Base-by-base conservation (phyloP, 1,140 invertebrate genomes). In the Copidosoma floridanum region DNA sequence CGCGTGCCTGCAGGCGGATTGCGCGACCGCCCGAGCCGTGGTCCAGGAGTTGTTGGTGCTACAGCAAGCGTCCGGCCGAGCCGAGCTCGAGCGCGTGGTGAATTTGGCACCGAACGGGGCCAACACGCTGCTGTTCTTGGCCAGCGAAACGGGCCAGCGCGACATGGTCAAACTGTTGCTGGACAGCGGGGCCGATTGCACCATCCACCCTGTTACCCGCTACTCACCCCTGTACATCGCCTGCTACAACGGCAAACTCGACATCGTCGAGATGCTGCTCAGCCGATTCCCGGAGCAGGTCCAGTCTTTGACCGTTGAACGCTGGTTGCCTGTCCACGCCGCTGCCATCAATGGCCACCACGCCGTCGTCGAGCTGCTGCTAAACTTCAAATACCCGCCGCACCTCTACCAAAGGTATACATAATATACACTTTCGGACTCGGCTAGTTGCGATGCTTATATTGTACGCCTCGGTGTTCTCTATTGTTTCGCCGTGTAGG, bases 141-240 rank as follows among this genome's bases (percentile, higher is more conserved):
- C 92, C 16, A 89, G 89, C 71, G 92, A 95, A 78, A 84, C 87
- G 59, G 94, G 94, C 1, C 86, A 89, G 61, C 85, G 87, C 46
- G 88, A 91, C 44, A 87, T 95, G 20, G 93, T 95, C 0, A 81
- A 87, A 50, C 75, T 91, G 5, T 79, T 98, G 23, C 71, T 98
- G 29, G 88, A 90, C 12, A 80, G 89, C 56, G 90, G 91, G 10
- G 93, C 93, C 1, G 93, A 96, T 80, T 91, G 90, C 10, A 83
- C 92, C 35, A 87, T 88, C 32, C 93, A 97, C 81, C 88, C 91
- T 7, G 88, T 93, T 7, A 96, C 94, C 1, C 89, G 92, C 69
- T 95, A 97, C 75, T 93, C 93, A 6, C 93, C 96, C 0, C 79
- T 98, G 0, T 97, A 98, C 75, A 90, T 94, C 48, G 92, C 95